Base-by-base conservation (phyloP, 2,113 vertebrate genomes). In the Otus sunia region DNA sequence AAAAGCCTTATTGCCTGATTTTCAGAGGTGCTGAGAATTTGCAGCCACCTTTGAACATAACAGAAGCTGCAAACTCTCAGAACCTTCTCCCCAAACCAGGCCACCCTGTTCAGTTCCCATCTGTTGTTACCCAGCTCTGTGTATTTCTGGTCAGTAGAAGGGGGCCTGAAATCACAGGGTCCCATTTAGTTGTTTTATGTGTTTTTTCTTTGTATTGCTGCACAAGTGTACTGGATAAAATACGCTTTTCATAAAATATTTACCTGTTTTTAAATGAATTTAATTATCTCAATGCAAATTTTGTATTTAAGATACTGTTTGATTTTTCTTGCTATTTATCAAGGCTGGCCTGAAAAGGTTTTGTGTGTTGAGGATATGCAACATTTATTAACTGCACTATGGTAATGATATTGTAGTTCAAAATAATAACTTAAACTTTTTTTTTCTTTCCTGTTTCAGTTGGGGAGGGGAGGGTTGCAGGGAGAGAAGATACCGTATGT, bases 281-380 rank as follows among this genome's bases (percentile, higher is more conserved):
- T 98, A 98, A 98, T 97, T 98, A 97, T 98, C 97, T 98, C 98
- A 98, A 98, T 98, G 98, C 97, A 98, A 98, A 91, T 98, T 98
- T 98, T 98, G 76, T 97, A 98, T 98, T 98, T 98, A 98, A 97
- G 94, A 94, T 92, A 91, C 95, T 98, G 91, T 97, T 96, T 92
- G 96, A 97, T 97, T 98, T 98, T 98, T 98, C 97, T 97, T 97
- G 96, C 96, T 98, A 84, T 98, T 98, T 98, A 98, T 98, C 94
- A 96, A 98, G 98, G 96, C 97, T 98, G 98, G 96, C 98, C 98
- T 98, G 97, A 92, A 92, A 90, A 97, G 95, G 95, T 90, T 97
- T 97, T 96, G 50, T 96, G 96, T 97, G 89, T 97, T 96, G 95
- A 98, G 96, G 95, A 97, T 96, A 98, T 98, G 97, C 98, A 98